Evolutionary conservation across 1,140 invertebrate genomes (phyloP), one percentile per base, ranked within the genome.

Genomic region (Musca vetustissima): DNA sequence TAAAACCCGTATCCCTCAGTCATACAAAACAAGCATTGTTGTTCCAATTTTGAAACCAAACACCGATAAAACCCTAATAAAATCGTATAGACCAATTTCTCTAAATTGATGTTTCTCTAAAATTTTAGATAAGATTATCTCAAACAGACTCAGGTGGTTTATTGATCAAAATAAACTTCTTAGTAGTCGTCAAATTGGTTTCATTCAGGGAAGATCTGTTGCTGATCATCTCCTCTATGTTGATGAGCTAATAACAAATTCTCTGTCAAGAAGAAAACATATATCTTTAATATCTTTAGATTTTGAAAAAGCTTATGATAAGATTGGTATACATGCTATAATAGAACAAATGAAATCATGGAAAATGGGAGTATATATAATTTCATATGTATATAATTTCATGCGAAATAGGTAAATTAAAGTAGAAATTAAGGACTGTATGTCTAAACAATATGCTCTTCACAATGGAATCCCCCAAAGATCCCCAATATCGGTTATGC

Each of bases 391-490:
- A 21, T 21, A 32, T 9, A 69, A 68, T 36, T 69, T 70, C 66
- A 59, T 67, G 64, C 6, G 59, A 66, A 59, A 73, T 67, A n/a
- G 8, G 22, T 53, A 72, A 72, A 69, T 69, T 11, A 67, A 17
- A 48, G 52, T 67, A 48, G 28, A 57, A 28, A 55, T 68, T 32
- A 43, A 24, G 11, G 53, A 50, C 47, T 22, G 57, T 47, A n/a
- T 17, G 17, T 65, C 47, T 11, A n/a, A 53, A 25, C 1, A 17
- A 11, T 43, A 48, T 48, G 13, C 47, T 22, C 9, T 71, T 17
- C 2, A 57, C 14, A 71, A 73, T 25, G 72, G 72, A 1, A 65
- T 71, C 1, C 69, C 65, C 36, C 72, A 73, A 64, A 67, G 64
- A 14, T 70, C 71, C 2, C 71, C 69, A 9, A n/a, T 70, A 14